Conservation (phyloP, 1,140 invertebrate species). For the Drosophila subpulchrella region DNA sequence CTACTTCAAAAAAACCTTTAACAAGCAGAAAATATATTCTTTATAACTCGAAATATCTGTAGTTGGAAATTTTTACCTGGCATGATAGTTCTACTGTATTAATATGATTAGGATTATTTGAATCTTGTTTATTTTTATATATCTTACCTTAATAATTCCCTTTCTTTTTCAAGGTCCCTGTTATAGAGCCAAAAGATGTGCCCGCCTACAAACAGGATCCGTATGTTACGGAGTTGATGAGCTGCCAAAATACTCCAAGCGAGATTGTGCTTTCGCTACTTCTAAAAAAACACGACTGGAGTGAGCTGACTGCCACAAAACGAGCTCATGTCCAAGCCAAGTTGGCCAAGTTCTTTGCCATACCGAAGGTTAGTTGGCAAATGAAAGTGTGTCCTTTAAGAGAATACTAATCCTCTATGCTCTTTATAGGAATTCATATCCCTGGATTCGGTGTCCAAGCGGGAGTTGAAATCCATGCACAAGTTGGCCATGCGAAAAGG, state of each 20-base stretch:
- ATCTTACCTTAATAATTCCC: neutral
- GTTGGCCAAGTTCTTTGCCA: conserved; percentile 81
- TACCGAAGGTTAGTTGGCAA: conserved; percentile 80
- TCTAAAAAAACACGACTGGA: conserved; percentile 77
- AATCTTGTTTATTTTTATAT: too few relatives aligned
- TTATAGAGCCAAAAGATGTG: conserved; percentile 78
- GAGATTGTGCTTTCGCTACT: conserved; percentile 80
- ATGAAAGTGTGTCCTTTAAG: too few relatives aligned
- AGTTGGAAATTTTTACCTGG: too few relatives aligned
- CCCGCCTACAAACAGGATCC: conserved; percentile 75
- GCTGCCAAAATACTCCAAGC: conserved; percentile 70
- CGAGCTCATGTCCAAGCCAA: conserved; percentile 74
- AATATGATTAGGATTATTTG: too few relatives aligned
- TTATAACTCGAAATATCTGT: too few relatives aligned
- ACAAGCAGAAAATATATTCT: too few relatives aligned
- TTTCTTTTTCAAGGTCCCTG: conserved; percentile 56
- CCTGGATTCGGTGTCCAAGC: conserved; percentile 69
- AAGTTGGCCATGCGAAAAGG: conserved; percentile 73
- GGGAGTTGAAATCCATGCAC: conserved; percentile 72
- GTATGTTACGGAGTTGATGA: conserved; percentile 77
- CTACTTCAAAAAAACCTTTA: too few relatives aligned
- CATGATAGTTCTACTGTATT: too few relatives aligned
- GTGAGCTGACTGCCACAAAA: conserved; percentile 65
- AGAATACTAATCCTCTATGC: neutral
- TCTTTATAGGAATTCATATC: conserved; percentile 74